Evolutionary conservation across 2,888 invertebrate genomes (phyloP).

Genomic region (Acleris holmiana): DNA sequence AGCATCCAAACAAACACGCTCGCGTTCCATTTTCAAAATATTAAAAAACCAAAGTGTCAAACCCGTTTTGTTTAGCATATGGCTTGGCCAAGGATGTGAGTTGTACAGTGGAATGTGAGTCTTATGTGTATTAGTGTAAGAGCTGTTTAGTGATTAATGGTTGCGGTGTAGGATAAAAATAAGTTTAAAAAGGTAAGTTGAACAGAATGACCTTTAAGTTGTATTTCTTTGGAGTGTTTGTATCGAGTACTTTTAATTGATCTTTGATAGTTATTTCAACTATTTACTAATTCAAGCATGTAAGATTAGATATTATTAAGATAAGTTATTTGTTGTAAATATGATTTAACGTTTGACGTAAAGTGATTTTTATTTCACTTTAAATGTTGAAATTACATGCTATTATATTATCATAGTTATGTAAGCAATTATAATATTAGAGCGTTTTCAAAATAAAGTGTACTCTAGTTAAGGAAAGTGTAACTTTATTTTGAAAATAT

Average conservation of each 20-base stretch:
- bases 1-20: conserved; percentile 22
- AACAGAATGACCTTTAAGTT: conserved; percentile 22
- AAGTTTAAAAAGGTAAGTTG: conserved; percentile 52
- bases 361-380: no score
- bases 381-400: no score
- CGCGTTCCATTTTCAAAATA: conserved; percentile 37
- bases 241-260: neutral
- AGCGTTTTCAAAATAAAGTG: no score
- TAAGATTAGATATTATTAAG: neutral
- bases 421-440: no score
- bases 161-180: conserved; percentile 53
- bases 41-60: conserved; percentile 41
- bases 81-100: conserved; percentile 71
- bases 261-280: neutral
- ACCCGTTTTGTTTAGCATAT: conserved; percentile 45
- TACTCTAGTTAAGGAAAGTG: no score
- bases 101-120: conserved; percentile 44
- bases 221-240: neutral
- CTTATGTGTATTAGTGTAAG: conserved; percentile 24
- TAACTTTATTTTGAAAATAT: no score
- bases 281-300: neutral
- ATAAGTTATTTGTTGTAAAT: no score
- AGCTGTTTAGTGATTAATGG: conserved; percentile 50
- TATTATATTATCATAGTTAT: no score
- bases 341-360: no score